A percentile compares a stretch with the other conserved stretches of the same genome.
These are phyloP conservation scores for Sebastes fasciatus DNA, from an alignment of 2,113 vertebrate genomes.

Conservation along the genomic window DNA sequence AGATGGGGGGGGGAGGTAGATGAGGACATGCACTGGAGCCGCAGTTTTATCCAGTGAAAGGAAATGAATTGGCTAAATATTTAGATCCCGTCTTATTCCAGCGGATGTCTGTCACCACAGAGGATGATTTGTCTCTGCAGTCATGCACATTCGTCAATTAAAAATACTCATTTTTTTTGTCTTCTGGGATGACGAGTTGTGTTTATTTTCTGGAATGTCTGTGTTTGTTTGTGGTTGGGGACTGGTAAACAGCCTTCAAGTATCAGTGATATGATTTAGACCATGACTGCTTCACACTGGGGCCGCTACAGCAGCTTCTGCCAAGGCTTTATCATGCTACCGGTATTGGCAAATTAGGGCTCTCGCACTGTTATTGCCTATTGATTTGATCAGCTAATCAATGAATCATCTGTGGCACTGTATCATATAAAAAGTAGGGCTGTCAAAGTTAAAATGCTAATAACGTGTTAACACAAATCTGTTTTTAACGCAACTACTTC, in stretches of 20 bases:
- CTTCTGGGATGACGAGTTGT: slow-evolving; percentile 41
- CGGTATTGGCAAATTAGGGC: not conserved
- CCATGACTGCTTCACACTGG: slow-evolving; percentile 9
- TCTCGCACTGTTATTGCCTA: not conserved
- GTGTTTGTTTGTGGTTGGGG: slow-evolving; percentile 70
- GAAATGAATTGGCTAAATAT: slow-evolving; percentile 84
- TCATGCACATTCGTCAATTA: slow-evolving; percentile 49
- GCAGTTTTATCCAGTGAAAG: slow-evolving; percentile 65
- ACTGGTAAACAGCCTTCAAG: slow-evolving; percentile 58
- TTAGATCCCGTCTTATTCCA: slow-evolving; percentile 76
- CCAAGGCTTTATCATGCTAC: not conserved
- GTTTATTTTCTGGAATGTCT: slow-evolving; percentile 72
- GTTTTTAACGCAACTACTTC: no score
- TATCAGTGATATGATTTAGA: slow-evolving; percentile 57
- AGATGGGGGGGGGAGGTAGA: slow-evolving; percentile 54
- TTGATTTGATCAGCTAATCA: no score
- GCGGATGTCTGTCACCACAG: slow-evolving; percentile 70
- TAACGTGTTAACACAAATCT: no score
- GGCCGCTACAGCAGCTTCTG: not conserved
- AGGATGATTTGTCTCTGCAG: slow-evolving; percentile 55
- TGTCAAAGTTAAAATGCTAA: no score
- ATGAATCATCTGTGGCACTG: no score
- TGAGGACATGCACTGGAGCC: slow-evolving; percentile 56
- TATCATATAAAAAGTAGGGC: no score
- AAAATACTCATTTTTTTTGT: slow-evolving; percentile 25